Evolutionary conservation across 2,113 vertebrate genomes (phyloP).

Genomic region (Grus americana): DNA sequence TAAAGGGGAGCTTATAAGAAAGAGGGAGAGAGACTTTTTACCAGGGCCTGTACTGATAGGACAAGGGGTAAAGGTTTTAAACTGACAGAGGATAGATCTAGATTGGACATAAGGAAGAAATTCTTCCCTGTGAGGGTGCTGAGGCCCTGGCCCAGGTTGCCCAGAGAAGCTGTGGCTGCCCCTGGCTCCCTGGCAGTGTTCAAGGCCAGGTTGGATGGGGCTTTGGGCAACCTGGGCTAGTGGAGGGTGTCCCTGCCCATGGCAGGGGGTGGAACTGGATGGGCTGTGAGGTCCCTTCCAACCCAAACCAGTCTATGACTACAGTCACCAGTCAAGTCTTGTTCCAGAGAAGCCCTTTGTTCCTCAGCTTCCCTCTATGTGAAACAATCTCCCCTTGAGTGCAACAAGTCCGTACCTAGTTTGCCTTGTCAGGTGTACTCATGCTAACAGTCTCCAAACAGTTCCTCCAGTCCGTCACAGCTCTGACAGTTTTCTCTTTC

Average conservation of each 20-base stretch:
- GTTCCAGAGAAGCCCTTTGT: background rate
- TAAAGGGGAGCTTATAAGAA: background rate
- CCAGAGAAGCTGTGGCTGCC: background rate
- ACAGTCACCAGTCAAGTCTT: background rate
- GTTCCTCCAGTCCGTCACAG: background rate
- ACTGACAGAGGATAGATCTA: background rate
- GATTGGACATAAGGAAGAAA: background rate
- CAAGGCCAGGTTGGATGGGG: background rate
- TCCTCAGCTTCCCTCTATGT: background rate
- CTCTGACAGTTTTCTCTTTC: background rate
- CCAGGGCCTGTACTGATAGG: background rate
- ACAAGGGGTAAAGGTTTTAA: background rate
- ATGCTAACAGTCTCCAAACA: background rate
- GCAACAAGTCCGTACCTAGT: background rate
- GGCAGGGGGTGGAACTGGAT: background rate
- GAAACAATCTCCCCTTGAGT: background rate
- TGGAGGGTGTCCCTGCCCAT: background rate
- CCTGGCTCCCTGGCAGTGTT: background rate
- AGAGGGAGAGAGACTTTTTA: background rate
- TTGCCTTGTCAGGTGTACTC: background rate
- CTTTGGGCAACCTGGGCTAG: background rate
- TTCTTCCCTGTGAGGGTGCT: background rate
- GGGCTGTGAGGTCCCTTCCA: background rate
- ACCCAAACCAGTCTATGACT: background rate
- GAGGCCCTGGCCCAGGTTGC: background rate